Conservation (phyloP, 2,888 invertebrate genomes). For the Rhagonycha fulva region DNA sequence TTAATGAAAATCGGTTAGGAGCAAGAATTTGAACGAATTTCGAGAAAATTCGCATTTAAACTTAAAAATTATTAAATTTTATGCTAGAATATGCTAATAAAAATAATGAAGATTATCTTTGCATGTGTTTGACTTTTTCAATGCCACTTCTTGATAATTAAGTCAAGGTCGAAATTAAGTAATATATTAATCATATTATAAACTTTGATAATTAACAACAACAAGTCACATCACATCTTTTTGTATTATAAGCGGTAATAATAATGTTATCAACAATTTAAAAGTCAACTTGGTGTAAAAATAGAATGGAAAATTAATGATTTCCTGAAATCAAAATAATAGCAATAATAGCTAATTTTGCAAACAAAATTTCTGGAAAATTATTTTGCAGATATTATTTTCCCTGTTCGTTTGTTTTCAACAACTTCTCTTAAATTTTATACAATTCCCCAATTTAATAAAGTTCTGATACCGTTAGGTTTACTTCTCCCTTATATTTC, state of each 20-base stretch:
- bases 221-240: not conserved
- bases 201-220: not conserved
- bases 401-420: not conserved
- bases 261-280: not conserved
- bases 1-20: too few species aligned
- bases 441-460: not conserved
- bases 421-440: not conserved
- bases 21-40: not conserved
- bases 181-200: not conserved
- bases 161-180: slow-evolving; percentile 13
- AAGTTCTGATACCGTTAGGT: not conserved
- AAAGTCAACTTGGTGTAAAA: not conserved
- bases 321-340: not conserved
- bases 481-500: not conserved
- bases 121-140: slow-evolving; percentile 1
- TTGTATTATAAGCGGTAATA: not conserved
- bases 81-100: not conserved
- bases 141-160: slow-evolving; percentile 11
- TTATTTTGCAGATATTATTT: not conserved
- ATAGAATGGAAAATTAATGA: not conserved
- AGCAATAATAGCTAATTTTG: not conserved
- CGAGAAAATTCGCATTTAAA: not conserved
- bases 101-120: slow-evolving; percentile 6
- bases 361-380: not conserved
- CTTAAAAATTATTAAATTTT: not conserved